phyloP scores from a whole-genome alignment of 2,113 vertebrate species.

The Hydrolagus affinis region DNA sequence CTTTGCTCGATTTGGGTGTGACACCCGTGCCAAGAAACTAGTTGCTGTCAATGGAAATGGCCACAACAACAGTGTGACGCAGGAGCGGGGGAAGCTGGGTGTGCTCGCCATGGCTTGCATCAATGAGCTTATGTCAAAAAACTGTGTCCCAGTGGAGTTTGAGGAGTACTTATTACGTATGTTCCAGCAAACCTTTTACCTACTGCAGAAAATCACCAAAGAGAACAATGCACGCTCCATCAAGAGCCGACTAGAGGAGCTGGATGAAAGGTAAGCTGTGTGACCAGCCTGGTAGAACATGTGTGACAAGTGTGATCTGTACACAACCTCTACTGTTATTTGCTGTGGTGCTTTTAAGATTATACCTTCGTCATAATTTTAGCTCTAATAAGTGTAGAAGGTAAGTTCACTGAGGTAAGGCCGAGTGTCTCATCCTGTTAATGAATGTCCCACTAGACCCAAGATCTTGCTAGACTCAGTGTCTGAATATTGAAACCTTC shows the following conservation, averaged over 20 bases:
- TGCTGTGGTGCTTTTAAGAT: neutral
- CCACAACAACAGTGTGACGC: conserved; percentile 51
- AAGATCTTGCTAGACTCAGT: too few species aligned
- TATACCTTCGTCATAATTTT: neutral
- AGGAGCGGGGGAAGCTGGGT: conserved; percentile 75
- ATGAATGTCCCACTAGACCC: too few species aligned
- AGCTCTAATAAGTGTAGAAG: neutral
- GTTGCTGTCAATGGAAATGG: conserved; percentile 67
- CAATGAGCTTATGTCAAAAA: conserved; percentile 98
- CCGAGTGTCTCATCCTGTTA: too few species aligned
- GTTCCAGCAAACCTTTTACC: conserved; percentile 98
- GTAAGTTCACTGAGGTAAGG: neutral
- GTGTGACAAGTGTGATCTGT: neutral
- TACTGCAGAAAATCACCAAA: conserved; percentile 89
- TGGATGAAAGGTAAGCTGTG: conserved; percentile 82
- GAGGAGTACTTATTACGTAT: conserved; percentile 93
- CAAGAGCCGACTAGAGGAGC: conserved; percentile 84
- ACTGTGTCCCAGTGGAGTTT: conserved; percentile 96
- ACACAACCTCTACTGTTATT: neutral
- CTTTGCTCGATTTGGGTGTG: conserved; percentile 92
- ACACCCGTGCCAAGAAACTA: conserved; percentile 54
- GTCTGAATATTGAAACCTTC: too few species aligned
- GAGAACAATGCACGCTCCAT: conserved; percentile 85
- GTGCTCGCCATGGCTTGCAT: conserved; percentile 93
- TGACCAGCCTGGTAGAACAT: neutral